Base-by-base conservation (phyloP, 1,140 invertebrate genomes). In the Theocolax elegans region DNA sequence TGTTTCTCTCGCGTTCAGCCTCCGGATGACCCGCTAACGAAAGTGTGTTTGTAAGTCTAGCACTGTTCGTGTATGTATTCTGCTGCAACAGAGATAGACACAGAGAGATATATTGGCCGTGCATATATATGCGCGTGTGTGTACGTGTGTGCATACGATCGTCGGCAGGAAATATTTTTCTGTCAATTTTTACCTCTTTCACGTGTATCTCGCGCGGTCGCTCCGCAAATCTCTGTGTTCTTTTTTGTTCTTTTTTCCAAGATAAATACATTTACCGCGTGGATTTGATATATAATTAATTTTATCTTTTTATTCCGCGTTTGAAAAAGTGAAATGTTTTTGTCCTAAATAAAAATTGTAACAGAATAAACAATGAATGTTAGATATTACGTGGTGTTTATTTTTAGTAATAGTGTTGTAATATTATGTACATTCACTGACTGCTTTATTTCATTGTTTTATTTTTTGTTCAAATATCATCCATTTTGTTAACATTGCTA, bases 161-260 rank as follows among this genome's bases (percentile, higher is more conserved):
- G n/a, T n/a, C n/a, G n/a, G n/a, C n/a, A 35, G 49, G 4, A 25
- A 51, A 56, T 56, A 56, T 27, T 56, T 56, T 35, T 35, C 53
- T n/a, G 53, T 31, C 49, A 56, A 56, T 31, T 56, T 56, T 56
- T 56, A 56, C 35, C 29, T 53, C 25, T 1, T 38, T 38, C n/a
- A n/a, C n/a, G n/a, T n/a, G n/a, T n/a, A n/a, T n/a, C 15, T 15
- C 42, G 3, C 10, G 15, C 9, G n/a, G 29, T 17, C 27, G 23
- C 3, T 51, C 13, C 15, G 49, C 13, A n/a, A 9, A n/a, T 35
- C 27, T n/a, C 21, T 7, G 3, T 27, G 1, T 51, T 25, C 4
- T 23, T 51, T 51, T 51, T 25, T 51, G 23, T 51, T 51, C 12
- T 10, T 13, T 13, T 3, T 27, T 12, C 25, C 8, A 51, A 51